Conservation (phyloP, 1,140 invertebrate genomes). For the Cheumatopsyche charites region DNA sequence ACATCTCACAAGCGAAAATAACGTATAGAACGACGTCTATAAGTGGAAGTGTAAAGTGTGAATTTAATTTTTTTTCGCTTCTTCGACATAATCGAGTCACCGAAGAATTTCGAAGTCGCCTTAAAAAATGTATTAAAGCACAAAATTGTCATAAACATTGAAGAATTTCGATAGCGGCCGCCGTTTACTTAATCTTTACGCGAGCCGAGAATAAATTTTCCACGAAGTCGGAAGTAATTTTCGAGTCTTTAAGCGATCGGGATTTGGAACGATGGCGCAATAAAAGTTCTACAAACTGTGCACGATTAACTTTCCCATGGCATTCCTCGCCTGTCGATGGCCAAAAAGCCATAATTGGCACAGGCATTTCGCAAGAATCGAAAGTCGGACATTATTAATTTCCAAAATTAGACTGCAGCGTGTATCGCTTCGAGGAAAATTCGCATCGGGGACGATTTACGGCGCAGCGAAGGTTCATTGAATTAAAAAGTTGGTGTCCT, state of each 20-base stretch:
- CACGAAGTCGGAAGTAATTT: slow-evolving; percentile 25
- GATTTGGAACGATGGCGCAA: slow-evolving; percentile 23
- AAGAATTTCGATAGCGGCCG: slow-evolving; percentile 23
- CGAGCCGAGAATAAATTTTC: slow-evolving; percentile 22
- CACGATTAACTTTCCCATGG: slow-evolving; percentile 10
- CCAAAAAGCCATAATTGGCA: slow-evolving; percentile 23
- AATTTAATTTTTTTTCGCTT: too few relatives aligned
- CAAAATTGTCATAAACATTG: slow-evolving; percentile 1
- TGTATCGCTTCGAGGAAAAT: not conserved
- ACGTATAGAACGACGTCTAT: too few relatives aligned
- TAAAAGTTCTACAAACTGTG: slow-evolving; percentile 27
- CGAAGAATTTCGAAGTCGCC: too few relatives aligned
- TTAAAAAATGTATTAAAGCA: too few relatives aligned
- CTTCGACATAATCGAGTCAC: too few relatives aligned
- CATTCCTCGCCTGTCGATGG: slow-evolving; percentile 7
- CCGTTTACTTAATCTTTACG: slow-evolving; percentile 28
- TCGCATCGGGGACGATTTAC: too few relatives aligned
- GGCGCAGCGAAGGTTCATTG: too few relatives aligned
- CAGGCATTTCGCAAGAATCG: not conserved
- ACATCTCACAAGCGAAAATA: too few relatives aligned
- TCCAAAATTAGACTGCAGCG: too few relatives aligned
- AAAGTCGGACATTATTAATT: not conserved
- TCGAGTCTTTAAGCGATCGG: slow-evolving; percentile 25
- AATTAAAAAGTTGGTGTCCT: too few relatives aligned
- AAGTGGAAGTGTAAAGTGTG: too few relatives aligned